Evolutionary conservation across 2,113 vertebrate genomes (phyloP).

Genomic region (Laterallus jamaicensis): DNA sequence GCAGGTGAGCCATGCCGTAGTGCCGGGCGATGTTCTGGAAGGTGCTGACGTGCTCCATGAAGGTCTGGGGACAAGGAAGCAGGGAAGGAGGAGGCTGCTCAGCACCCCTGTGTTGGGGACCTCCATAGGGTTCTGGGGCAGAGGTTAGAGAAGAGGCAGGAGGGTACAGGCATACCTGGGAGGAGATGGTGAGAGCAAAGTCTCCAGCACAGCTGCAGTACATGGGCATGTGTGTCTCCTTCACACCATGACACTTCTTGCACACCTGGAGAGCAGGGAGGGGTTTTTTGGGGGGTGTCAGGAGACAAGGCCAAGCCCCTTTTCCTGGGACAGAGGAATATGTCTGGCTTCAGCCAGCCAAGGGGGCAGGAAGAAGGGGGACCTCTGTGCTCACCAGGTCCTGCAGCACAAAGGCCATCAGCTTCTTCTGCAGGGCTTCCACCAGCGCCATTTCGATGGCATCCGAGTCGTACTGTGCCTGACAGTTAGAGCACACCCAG

Average conservation of each 20-base stretch:
- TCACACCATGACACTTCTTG: conserved; percentile 88
- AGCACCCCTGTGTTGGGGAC: fast-evolving
- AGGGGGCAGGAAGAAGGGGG: fast-evolving
- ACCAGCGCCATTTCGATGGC: conserved; percentile 86
- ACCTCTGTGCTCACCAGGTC: conserved; percentile 83
- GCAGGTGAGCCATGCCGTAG: conserved; percentile 88
- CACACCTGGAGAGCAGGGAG: conserved; percentile 80
- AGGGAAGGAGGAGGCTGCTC: neutral
- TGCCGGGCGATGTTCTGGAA: conserved; percentile 91
- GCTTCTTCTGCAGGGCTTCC: conserved; percentile 92
- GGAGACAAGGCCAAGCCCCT: neutral
- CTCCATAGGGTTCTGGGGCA: neutral
- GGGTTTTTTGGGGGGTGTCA: neutral
- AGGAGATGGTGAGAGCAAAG: conserved; percentile 84
- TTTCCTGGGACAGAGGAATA: neutral
- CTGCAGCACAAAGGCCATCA: conserved; percentile 94
- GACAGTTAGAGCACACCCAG: conserved; percentile 95
- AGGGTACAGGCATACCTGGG: neutral
- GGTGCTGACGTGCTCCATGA: conserved; percentile 83
- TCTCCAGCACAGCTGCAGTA: conserved; percentile 92
- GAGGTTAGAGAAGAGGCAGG: neutral
- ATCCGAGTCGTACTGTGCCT: conserved; percentile 81
- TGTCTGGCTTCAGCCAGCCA: neutral
- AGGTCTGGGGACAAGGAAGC: conserved; percentile 73
- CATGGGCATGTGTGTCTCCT: conserved; percentile 90